phyloP scores from a whole-genome alignment of 1,140 invertebrate species.

The Drosophila elegans region DNA sequence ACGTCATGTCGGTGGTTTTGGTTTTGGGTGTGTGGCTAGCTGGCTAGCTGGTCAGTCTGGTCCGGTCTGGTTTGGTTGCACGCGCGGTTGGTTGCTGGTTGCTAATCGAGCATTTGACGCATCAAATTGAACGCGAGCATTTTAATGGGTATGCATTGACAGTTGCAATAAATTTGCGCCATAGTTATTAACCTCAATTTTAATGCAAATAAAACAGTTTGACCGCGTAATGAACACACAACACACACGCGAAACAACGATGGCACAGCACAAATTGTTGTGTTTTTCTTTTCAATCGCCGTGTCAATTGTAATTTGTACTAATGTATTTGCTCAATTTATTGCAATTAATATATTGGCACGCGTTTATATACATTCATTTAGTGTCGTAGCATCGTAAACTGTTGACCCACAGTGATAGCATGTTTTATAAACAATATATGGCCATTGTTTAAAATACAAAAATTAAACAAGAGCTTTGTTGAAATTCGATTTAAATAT shows the following conservation, averaged over 20 bases:
- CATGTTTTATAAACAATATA: not conserved
- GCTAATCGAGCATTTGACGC: conserved; percentile 56
- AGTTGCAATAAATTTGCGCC: conserved; percentile 61
- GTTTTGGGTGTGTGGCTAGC: not conserved
- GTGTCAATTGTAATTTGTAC: conserved; percentile 33
- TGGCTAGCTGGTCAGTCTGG: too few relatives aligned
- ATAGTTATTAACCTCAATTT: conserved; percentile 75
- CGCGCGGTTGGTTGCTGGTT: not conserved
- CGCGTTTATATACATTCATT: not conserved
- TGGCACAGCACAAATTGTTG: conserved; percentile 8
- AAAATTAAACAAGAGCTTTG: too few relatives aligned
- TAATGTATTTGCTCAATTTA: conserved; percentile 42
- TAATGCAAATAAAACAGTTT: conserved; percentile 60
- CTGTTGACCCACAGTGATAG: not conserved
- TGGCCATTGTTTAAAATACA: not conserved
- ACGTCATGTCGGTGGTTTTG: conserved; percentile 1
- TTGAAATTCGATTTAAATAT: too few relatives aligned
- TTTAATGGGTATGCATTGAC: conserved; percentile 64
- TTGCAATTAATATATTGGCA: conserved; percentile 40
- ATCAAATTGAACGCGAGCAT: conserved; percentile 52
- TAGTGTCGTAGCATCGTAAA: not conserved
- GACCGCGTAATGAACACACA: conserved; percentile 49
- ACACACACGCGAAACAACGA: not conserved
- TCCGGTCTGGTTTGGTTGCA: not conserved
- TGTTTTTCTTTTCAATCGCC: conserved; percentile 15